Conservation (phyloP, 2,797 vertebrate genomes). For the Carcharodon carcharias region DNA sequence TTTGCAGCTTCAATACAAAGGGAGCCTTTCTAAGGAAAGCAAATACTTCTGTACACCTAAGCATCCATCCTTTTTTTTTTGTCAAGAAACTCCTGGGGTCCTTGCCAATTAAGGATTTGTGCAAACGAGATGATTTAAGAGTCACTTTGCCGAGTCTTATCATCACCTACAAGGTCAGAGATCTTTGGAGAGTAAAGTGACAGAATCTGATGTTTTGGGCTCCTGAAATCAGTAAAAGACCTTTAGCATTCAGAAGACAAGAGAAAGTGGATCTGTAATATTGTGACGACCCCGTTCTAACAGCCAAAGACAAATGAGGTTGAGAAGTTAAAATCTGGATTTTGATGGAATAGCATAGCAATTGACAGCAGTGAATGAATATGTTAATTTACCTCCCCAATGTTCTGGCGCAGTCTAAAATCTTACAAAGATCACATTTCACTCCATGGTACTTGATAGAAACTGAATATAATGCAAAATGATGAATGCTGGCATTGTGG, state of each 20-base stretch:
- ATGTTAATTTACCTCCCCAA: not conserved
- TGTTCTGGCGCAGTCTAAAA: not conserved
- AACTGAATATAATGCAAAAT: not conserved
- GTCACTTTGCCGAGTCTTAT: not conserved
- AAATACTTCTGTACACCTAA: not conserved
- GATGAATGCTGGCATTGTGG: not conserved
- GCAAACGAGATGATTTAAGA: not conserved
- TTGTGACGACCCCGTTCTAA: not conserved
- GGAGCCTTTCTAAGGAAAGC: not conserved
- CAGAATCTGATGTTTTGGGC: not conserved
- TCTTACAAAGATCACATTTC: not conserved
- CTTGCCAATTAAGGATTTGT: not conserved
- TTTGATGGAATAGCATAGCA: not conserved
- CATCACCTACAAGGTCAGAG: not conserved
- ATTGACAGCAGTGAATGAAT: conserved; percentile 1
- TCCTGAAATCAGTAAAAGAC: not conserved
- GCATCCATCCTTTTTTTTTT: not conserved
- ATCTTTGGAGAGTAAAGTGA: not conserved
- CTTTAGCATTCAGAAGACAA: not conserved
- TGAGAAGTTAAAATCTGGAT: not conserved
- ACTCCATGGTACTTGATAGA: not conserved
- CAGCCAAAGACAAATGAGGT: not conserved
- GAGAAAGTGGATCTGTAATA: not conserved
- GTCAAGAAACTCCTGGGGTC: not conserved
- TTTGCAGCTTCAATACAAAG: not conserved